Percentiles rank a stretch among this genome's conserved stretches.
Evolutionary conservation across 2,113 vertebrate species (phyloP).

Genomic region (Passer domesticus): DNA sequence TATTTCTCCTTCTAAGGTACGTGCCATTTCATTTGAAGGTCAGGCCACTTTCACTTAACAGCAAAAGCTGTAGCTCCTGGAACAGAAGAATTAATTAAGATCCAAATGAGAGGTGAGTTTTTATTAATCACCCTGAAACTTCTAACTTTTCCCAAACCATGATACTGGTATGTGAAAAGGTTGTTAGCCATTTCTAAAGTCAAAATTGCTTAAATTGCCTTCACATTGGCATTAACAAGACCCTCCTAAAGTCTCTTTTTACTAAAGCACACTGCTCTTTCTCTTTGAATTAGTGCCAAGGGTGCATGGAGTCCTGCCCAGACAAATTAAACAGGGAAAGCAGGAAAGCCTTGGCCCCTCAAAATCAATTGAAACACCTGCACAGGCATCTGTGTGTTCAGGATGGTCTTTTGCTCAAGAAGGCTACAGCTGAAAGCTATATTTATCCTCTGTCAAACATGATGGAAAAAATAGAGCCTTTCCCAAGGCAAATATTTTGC

Average conservation of each 20-base stretch:
- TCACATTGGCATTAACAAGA: not conserved
- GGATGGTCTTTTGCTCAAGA: not conserved
- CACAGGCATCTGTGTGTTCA: not conserved
- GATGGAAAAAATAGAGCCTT: not conserved
- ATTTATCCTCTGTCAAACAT: not conserved
- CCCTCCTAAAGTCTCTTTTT: not conserved
- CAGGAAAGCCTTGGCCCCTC: not conserved
- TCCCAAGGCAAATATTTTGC: not conserved
- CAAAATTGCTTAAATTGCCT: constrained; percentile 20
- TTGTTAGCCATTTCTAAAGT: not conserved
- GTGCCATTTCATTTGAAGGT: not conserved
- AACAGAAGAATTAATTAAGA: constrained; percentile 23
- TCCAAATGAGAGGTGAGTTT: not conserved
- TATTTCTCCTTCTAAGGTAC: not conserved
- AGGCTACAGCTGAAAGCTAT: not conserved
- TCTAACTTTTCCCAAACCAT: not conserved
- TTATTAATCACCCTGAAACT: constrained; percentile 13
- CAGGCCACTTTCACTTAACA: not conserved
- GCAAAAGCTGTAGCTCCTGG: not conserved
- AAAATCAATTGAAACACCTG: not conserved
- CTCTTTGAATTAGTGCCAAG: not conserved
- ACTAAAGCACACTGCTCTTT: not conserved
- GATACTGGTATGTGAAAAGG: not conserved
- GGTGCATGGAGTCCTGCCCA: not conserved
- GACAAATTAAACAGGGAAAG: constrained; percentile 3